Evolutionary conservation across 2,888 invertebrate genomes (phyloP).

Genomic region (Muschampia plurimacula): DNA sequence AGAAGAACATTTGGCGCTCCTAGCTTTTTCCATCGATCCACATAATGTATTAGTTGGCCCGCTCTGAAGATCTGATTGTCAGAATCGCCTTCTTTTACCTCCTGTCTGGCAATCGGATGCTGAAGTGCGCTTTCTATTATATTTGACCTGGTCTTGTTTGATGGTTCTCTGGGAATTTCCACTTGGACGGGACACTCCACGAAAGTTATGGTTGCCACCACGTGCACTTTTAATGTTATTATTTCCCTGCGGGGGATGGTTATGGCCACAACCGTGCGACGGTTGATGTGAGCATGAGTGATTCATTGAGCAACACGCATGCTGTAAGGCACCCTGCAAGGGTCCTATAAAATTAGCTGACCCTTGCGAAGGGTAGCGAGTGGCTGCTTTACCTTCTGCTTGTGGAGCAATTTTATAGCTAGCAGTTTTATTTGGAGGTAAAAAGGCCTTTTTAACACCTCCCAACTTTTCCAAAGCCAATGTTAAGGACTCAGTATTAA

Average conservation of each 20-base stretch:
- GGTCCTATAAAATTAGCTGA: not conserved
- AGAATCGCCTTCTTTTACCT: too few relatives aligned
- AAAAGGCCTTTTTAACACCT: constrained; percentile 14
- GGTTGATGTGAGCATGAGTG: not conserved
- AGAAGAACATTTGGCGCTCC: constrained; percentile 26
- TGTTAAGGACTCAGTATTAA: constrained; percentile 15
- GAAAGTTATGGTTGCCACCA: too few relatives aligned
- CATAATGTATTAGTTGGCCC: not conserved
- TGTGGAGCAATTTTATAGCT: not conserved
- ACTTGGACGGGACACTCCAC: too few relatives aligned
- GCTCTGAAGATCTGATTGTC: too few relatives aligned
- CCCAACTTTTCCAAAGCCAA: constrained; percentile 8
- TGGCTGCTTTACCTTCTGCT: not conserved
- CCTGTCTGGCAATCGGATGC: too few relatives aligned
- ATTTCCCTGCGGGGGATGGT: constrained; percentile 17
- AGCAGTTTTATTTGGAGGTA: not conserved
- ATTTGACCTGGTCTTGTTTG: too few relatives aligned
- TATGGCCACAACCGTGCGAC: not conserved
- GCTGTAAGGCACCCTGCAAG: not conserved
- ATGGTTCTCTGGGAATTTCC: too few relatives aligned
- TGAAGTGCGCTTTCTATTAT: too few relatives aligned
- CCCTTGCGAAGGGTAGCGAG: not conserved
- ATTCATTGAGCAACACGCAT: not conserved
- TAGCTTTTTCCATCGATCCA: constrained; percentile 20
- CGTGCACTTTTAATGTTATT: not conserved